Percentiles rank a stretch among this genome's conserved stretches.
Conservation (phyloP, 2,797 vertebrate species). For the Hydrophis major region DNA sequence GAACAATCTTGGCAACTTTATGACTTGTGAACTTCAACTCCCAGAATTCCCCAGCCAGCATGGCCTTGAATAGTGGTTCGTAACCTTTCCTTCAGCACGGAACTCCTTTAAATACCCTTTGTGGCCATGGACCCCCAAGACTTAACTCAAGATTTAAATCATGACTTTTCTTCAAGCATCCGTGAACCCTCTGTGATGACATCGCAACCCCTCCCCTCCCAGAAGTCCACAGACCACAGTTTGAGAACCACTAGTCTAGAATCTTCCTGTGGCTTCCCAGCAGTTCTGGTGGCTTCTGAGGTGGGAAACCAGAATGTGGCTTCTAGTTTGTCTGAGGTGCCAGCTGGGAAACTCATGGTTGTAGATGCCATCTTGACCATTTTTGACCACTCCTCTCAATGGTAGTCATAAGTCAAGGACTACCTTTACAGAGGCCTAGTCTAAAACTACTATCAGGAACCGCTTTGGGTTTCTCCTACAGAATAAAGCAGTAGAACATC, state of each 20-base stretch:
- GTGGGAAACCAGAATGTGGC: background rate
- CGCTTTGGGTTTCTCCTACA: background rate
- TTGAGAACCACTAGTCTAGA: background rate
- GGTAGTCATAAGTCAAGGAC: background rate
- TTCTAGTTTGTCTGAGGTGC: background rate
- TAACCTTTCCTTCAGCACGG: background rate
- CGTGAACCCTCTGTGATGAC: background rate
- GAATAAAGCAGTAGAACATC: background rate
- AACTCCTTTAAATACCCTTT: background rate
- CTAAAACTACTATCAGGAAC: background rate
- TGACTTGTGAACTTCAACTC: background rate
- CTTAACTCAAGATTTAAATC: background rate
- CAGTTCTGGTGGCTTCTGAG: background rate
- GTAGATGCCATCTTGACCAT: background rate
- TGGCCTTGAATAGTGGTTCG: background rate
- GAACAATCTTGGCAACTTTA: background rate
- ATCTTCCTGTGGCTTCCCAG: background rate
- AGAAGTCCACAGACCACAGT: background rate
- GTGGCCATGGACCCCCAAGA: background rate
- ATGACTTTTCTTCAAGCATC: background rate
- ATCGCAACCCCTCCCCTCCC: background rate
- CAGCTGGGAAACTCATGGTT: background rate
- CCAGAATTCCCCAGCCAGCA: background rate
- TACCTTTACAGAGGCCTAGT: background rate
- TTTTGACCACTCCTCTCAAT: background rate